Evolutionary conservation across 1,140 invertebrate genomes (phyloP), one percentile per base, ranked within the genome.

Genomic region (Bombus difficillimus): DNA sequence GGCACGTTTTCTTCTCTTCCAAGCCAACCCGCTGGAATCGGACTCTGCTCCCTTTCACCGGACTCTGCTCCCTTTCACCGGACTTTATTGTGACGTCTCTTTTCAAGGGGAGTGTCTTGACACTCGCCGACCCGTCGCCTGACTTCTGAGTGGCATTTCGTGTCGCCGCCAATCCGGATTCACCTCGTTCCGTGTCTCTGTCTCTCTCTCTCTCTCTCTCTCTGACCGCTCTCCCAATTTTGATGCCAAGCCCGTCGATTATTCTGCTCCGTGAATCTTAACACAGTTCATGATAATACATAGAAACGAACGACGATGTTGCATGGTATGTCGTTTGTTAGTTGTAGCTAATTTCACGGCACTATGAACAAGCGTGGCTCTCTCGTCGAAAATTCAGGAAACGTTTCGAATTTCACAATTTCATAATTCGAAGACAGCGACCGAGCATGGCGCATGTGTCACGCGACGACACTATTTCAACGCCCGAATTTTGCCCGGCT

Each of bases 71-170:
- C 71, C 43, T 64, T 75, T 75, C 64, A 34, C 32, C 37, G 37
- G 69, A 77, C 22, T n/a, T 69, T 68, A 77, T 77, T 64, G 39
- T 64, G 39, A 81, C 79, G 15, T 81, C 28, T 41, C 68, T 41
- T 41, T 53, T 75, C 71, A 43, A 53, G 64, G 12, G 18, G 22
- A 13, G 62, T 41, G 47, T 18, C 69, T 37, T 18, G 64, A 69
- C 78, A 22, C 43, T 79, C 25, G 28, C 34, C 39, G 12, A 69
- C 3, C 69, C 12, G 28, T 5, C 66, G 64, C 15, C 66, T 8
- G 10, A 32, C 25, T 25, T 22, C 47, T 72, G 68, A 59, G n/a
- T 32, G 47, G 47, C 37, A 69, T 62, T 72, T 22, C 79, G 47
- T 71, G 43, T 57, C 28, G 8, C 43, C 43, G 9, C n/a, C 18